Evolutionary conservation across 2,113 vertebrate species (phyloP).

Genomic region (Typhlomys cinereus): DNA sequence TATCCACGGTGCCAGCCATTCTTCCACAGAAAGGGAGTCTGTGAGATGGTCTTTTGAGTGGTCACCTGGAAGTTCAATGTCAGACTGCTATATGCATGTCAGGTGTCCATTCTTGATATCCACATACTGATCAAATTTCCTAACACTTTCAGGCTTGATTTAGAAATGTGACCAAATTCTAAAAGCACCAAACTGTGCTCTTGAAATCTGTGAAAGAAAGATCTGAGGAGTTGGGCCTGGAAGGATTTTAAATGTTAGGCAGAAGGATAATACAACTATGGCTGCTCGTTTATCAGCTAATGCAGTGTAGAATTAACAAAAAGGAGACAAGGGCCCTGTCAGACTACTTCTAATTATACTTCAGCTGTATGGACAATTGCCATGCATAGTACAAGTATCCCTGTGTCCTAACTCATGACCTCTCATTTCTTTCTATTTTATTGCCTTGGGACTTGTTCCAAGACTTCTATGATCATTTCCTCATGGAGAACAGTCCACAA

Average conservation of each 20-base stretch:
- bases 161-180: constrained; percentile 39
- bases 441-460: not conserved
- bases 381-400: not conserved
- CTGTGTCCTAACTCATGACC: not conserved
- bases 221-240: not conserved
- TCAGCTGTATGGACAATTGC: not conserved
- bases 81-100: not conserved
- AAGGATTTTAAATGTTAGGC: not conserved
- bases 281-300: not conserved
- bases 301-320: not conserved
- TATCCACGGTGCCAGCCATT: not conserved
- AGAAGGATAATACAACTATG: not conserved
- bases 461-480: not conserved
- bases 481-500: not conserved
- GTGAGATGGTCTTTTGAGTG: not conserved
- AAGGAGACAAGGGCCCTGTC: not conserved
- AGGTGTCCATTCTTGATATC: not conserved
- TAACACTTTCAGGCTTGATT: constrained; percentile 29
- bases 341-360: not conserved
- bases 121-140: constrained; percentile 44
- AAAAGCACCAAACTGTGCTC: not conserved
- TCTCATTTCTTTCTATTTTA: not conserved
- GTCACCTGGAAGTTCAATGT: not conserved
- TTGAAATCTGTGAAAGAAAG: not conserved
- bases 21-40: constrained; percentile 15